Evolutionary conservation across 2,797 vertebrate species (phyloP).

Genomic region (Pampus argenteus): DNA sequence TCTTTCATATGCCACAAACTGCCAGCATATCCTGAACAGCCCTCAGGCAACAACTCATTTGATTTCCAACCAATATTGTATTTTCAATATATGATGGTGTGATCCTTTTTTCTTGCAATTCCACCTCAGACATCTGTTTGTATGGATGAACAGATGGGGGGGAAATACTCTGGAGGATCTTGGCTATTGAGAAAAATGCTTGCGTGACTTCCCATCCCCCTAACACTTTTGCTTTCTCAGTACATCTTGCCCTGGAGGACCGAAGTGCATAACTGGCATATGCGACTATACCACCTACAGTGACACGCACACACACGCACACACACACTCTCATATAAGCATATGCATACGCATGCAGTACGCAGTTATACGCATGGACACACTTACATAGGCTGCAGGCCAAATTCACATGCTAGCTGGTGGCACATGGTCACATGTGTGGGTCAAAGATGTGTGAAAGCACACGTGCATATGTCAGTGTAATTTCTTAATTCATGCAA

Average conservation of each 20-base stretch:
- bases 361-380: slow-evolving; percentile 43
- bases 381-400: slow-evolving; percentile 44
- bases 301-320: slow-evolving; percentile 27
- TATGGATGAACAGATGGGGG: slow-evolving; percentile 70
- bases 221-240: slow-evolving; percentile 62
- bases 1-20: slow-evolving; percentile 54
- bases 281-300: slow-evolving; percentile 62
- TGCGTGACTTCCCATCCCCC: slow-evolving; percentile 62
- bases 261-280: slow-evolving; percentile 69
- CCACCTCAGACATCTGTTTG: slow-evolving; percentile 75
- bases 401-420: slow-evolving; percentile 56
- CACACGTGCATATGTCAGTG: slow-evolving; percentile 51
- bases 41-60: slow-evolving; percentile 70
- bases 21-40: slow-evolving; percentile 58
- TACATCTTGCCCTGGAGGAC: slow-evolving; percentile 68
- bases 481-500: slow-evolving; percentile 35
- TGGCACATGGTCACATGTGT: slow-evolving; percentile 63
- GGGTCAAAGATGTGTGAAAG: slow-evolving; percentile 55
- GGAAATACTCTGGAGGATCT: slow-evolving; percentile 58
- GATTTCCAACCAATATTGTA: slow-evolving; percentile 67
- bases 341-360: slow-evolving; percentile 17
- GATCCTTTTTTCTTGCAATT: slow-evolving; percentile 59
- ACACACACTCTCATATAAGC: not conserved
- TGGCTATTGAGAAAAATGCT: slow-evolving; percentile 73
- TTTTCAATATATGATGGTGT: slow-evolving; percentile 58